A percentile compares a stretch with the other conserved stretches of the same genome.
These are phyloP conservation scores for Aromia moschata DNA, from an alignment of 2,888 invertebrate genomes.

Conservation along the genomic window DNA sequence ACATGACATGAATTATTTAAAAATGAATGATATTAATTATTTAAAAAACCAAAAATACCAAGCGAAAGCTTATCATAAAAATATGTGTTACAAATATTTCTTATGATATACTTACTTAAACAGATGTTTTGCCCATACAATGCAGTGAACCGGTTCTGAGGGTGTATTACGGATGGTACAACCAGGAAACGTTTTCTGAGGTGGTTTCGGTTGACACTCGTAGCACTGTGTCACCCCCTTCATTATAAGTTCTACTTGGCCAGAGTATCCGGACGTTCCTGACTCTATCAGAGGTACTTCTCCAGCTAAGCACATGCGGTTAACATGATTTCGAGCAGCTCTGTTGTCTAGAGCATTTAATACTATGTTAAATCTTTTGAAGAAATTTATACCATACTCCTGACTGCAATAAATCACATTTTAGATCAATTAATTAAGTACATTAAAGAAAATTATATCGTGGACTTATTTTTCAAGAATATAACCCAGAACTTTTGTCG, in stretches of 20 bases:
- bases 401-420: conserved; percentile 74
- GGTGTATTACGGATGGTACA: conserved; percentile 99
- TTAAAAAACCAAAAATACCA: too few relatives aligned
- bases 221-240: conserved; percentile 94
- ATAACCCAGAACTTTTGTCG: too few relatives aligned
- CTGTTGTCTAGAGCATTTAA: conserved; percentile 97
- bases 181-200: conserved; percentile 94
- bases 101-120: conserved; percentile 79
- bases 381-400: conserved; percentile 90
- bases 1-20: too few relatives aligned
- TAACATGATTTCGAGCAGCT: conserved; percentile 97
- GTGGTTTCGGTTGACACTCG: conserved; percentile 92
- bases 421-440: too few relatives aligned
- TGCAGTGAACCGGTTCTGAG: conserved; percentile 98
- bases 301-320: conserved; percentile 97
- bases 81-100: too few relatives aligned
- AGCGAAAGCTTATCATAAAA: too few relatives aligned
- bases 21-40: too few relatives aligned
- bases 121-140: conserved; percentile 99
- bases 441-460: too few relatives aligned
- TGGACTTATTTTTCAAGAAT: too few relatives aligned
- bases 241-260: conserved; percentile 91
- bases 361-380: conserved; percentile 89
- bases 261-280: conserved; percentile 96
- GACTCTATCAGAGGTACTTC: conserved; percentile 95